Percentiles rank a stretch among this genome's conserved stretches.
Conservation (phyloP, 2,113 vertebrate genomes). For the Chiloscyllium plagiosum region DNA sequence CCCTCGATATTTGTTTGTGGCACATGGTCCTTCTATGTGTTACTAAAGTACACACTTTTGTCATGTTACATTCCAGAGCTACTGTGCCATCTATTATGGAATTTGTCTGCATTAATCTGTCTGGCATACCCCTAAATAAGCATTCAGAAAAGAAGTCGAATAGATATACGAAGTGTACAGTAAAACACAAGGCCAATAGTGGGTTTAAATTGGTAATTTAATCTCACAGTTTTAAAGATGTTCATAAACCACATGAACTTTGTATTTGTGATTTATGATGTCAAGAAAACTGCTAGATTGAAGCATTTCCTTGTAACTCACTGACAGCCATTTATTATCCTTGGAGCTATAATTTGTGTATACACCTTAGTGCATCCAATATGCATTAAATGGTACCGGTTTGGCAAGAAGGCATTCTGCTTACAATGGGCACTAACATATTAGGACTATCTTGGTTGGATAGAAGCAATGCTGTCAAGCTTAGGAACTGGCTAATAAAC, state of each 20-base stretch:
- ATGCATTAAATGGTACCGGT: neutral
- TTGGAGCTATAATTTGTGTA: neutral
- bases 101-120: neutral
- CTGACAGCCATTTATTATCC: conserved; percentile 4
- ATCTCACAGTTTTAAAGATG: neutral
- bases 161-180: neutral
- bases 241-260: conserved; percentile 8
- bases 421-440: conserved; percentile 14
- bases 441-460: neutral
- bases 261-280: neutral
- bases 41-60: neutral
- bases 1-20: neutral
- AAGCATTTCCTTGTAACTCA: conserved; percentile 1
- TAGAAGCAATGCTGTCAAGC: neutral
- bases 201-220: neutral
- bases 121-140: neutral
- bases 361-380: neutral
- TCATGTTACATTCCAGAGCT: no score
- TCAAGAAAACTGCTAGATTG: conserved; percentile 12
- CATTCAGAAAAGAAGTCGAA: neutral
- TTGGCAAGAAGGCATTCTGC: neutral
- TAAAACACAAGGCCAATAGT: neutral
- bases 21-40: neutral
- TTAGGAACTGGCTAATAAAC: neutral
- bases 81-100: neutral